Evolutionary conservation across 2,888 invertebrate genomes (phyloP).

Genomic region (Nebria brevicollis): DNA sequence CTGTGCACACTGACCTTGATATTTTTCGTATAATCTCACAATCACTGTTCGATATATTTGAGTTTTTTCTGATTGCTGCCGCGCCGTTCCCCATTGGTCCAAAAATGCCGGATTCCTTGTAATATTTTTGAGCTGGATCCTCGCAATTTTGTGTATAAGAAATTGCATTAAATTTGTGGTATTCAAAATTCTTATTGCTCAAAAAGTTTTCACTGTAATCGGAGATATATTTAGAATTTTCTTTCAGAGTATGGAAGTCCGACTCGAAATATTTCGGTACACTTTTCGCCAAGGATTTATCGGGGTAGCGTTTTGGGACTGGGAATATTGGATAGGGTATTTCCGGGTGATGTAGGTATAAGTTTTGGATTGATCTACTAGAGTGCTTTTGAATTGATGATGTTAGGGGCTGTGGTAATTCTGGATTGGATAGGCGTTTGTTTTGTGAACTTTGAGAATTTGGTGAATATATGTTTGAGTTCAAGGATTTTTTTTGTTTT

Average conservation of each 20-base stretch:
- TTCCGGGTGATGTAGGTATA: conserved; percentile 60
- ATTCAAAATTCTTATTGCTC: conserved; percentile 52
- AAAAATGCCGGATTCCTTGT: conserved; percentile 60
- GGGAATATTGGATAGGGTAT: conserved; percentile 59
- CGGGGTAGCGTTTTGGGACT: not conserved
- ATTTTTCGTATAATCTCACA: conserved; percentile 55
- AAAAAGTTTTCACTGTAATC: conserved; percentile 42
- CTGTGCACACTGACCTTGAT: conserved; percentile 55
- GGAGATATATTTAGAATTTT: conserved; percentile 29
- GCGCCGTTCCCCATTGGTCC: conserved; percentile 62
- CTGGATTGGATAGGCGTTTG: conserved; percentile 56
- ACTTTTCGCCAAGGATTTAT: conserved; percentile 39
- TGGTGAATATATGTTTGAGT: no score
- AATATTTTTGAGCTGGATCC: conserved; percentile 58
- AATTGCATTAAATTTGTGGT: conserved; percentile 57
- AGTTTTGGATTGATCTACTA: conserved; percentile 43
- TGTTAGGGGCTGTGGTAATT: conserved; percentile 50
- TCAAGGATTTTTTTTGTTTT: no score
- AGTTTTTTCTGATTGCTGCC: conserved; percentile 53
- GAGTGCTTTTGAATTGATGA: conserved; percentile 51
- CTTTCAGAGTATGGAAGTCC: conserved; percentile 45
- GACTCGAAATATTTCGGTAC: conserved; percentile 51
- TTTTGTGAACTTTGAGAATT: not conserved
- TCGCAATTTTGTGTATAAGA: conserved; percentile 52
- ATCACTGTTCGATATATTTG: conserved; percentile 55